phyloP scores from a whole-genome alignment of 2,113 vertebrate genomes.

The Trachemys scripta region DNA sequence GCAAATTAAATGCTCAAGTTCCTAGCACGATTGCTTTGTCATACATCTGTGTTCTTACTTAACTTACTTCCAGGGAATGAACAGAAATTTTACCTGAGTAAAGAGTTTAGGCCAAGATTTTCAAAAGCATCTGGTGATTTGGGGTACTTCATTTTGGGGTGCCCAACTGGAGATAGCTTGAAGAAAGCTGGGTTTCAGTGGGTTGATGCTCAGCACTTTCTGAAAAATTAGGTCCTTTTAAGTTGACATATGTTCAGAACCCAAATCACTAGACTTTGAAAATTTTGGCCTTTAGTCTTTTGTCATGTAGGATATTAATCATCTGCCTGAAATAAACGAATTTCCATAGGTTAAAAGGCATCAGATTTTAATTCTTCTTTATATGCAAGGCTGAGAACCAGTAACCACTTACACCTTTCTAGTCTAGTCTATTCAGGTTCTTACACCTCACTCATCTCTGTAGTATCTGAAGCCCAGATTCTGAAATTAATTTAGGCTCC shows the following conservation, averaged over 20 bases:
- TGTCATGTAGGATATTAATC: background rate
- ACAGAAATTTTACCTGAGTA: background rate
- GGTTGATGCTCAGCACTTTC: fast-evolving
- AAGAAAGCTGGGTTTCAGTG: fast-evolving
- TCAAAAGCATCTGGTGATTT: background rate
- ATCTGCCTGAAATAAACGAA: background rate
- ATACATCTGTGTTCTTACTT: too few relatives aligned
- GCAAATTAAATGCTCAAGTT: background rate
- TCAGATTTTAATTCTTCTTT: fast-evolving
- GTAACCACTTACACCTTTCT: background rate
- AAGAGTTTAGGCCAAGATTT: too few relatives aligned
- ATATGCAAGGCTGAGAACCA: background rate
- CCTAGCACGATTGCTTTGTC: background rate
- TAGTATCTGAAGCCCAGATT: too few relatives aligned
- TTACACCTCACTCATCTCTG: too few relatives aligned
- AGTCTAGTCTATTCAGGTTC: too few relatives aligned
- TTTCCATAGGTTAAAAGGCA: too few relatives aligned
- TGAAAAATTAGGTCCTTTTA: background rate
- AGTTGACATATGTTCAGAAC: background rate
- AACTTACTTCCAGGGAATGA: background rate
- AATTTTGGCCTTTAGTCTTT: fast-evolving
- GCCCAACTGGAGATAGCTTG: fast-evolving
- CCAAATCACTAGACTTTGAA: background rate
- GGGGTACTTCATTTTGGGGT: fast-evolving
- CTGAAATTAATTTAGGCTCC: too few relatives aligned